A percentile compares a stretch with the other conserved stretches of the same genome.
These are phyloP conservation scores for Gadus chalcogrammus DNA, from an alignment of 2,113 vertebrate genomes.

Conservation along the genomic window DNA sequence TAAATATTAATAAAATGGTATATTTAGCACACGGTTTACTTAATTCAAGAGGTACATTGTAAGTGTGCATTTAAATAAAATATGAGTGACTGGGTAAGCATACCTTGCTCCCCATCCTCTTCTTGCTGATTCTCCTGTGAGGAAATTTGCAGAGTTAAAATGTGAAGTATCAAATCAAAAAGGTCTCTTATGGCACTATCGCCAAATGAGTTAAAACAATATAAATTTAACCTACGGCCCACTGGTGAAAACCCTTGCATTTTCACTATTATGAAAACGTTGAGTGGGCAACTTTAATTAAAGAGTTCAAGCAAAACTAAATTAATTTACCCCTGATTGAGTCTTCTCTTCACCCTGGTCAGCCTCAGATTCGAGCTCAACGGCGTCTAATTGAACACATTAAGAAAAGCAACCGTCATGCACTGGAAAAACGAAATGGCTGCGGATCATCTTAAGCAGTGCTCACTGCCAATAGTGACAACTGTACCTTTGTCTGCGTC, in stretches of 20 bases:
- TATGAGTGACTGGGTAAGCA: neutral
- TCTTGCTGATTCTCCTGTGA: slow-evolving; percentile 50
- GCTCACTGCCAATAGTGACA: neutral
- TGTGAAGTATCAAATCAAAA: too few species aligned
- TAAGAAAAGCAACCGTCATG: too few species aligned
- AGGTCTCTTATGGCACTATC: too few species aligned
- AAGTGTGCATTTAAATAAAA: neutral
- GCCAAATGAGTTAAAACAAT: too few species aligned
- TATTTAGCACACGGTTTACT: neutral
- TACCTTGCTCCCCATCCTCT: slow-evolving; percentile 53
- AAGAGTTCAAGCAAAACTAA: neutral
- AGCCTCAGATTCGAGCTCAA: too few species aligned
- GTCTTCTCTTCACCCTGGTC: neutral
- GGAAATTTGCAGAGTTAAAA: neutral
- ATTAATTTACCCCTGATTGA: neutral
- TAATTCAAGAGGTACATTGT: neutral
- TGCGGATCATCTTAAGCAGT: neutral
- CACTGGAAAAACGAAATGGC: neutral
- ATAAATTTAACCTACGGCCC: too few species aligned
- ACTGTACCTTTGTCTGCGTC: slow-evolving; percentile 43
- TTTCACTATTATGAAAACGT: too few species aligned
- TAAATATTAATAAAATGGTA: neutral
- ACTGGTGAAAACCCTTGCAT: too few species aligned
- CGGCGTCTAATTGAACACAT: too few species aligned
- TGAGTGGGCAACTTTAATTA: too few species aligned